Evolutionary conservation across 2,113 vertebrate genomes (phyloP).

Genomic region (Catharus minimus): DNA sequence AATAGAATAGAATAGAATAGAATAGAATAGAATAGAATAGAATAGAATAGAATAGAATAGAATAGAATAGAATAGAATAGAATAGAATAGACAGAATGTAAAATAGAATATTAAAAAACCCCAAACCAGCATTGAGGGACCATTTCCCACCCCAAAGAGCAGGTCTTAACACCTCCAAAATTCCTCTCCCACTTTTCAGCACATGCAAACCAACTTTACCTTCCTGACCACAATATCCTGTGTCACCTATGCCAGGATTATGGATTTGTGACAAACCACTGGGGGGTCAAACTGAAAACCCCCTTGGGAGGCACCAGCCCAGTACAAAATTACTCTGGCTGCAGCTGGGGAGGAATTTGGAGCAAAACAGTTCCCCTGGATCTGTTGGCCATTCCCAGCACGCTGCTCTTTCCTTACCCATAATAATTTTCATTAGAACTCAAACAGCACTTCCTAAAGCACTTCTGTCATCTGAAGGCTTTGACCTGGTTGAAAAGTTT

Average conservation of each 20-base stretch:
- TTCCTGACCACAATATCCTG: fast-evolving
- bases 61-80: too few species aligned
- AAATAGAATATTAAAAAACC: background rate
- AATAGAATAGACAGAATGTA: too few species aligned
- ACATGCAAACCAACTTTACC: background rate
- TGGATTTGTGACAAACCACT: background rate
- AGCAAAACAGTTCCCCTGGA: background rate
- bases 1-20: too few species aligned
- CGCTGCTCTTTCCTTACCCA: background rate
- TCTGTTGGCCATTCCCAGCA: background rate
- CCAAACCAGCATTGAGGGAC: fast-evolving
- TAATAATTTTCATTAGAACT: background rate
- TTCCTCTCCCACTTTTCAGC: background rate
- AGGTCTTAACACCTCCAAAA: background rate
- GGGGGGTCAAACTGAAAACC: background rate
- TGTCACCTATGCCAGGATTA: background rate
- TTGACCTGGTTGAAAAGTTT: conserved; percentile 13
- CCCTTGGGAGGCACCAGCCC: background rate
- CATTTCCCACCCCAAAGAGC: background rate
- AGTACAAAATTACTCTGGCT: background rate
- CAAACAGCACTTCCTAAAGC: background rate
- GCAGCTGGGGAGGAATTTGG: background rate
- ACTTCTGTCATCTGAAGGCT: conserved; percentile 18
- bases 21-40: too few species aligned
- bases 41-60: too few species aligned